Evolutionary conservation across 2,888 invertebrate genomes (phyloP), one percentile per base, ranked within the genome.

Genomic region (Chirona hameri): DNA sequence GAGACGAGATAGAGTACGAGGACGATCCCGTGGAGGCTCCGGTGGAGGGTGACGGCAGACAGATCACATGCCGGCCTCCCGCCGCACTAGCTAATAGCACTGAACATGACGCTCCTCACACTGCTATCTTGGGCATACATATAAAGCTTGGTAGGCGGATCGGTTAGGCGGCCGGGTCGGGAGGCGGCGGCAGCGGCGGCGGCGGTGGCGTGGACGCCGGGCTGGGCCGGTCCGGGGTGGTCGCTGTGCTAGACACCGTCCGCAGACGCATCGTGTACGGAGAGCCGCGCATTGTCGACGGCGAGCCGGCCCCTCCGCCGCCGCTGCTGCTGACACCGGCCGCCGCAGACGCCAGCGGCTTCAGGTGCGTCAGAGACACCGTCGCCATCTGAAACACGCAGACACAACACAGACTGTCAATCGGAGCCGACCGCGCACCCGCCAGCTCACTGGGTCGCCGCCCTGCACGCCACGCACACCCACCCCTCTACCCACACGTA

Each of bases 201-300:
- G 14, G 21, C 10, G 76, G 76, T 12, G 76, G 76, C 76, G 76
- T 46, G 76, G 76, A 39, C 18, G 76, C 76, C 24, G 76, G 76
- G 14, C 76, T 46, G 46, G 76, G 76, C 46, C 39, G 76, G 24
- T 76, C 76, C 39, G 76, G 76, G 24, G 65, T n/a, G n/a, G 65
- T 12, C 27, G 65, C 65, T 27, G 65, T 27, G 65, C 65, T n/a
- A 1, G 65, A 65, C 65, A 76, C 76, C 10, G 76, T 76, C 2
- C 76, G 76, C 76, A 76, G 76, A 24, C 76, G 76, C 76, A 76
- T 76, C 27, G 76, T 46, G 76, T 76, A 76, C 21, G 76, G 76
- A 4, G 76, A 39, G 24, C 39, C 76, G 46, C 76, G 76, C 80
- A 48, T 14, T 52, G 29, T 27, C 14, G 80, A 18, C 52, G 80